A percentile compares a stretch with the other conserved stretches of the same genome.
These are phyloP conservation scores for Thermophis baileyi DNA, from an alignment of 2,113 vertebrate species.

Conservation along the genomic window DNA sequence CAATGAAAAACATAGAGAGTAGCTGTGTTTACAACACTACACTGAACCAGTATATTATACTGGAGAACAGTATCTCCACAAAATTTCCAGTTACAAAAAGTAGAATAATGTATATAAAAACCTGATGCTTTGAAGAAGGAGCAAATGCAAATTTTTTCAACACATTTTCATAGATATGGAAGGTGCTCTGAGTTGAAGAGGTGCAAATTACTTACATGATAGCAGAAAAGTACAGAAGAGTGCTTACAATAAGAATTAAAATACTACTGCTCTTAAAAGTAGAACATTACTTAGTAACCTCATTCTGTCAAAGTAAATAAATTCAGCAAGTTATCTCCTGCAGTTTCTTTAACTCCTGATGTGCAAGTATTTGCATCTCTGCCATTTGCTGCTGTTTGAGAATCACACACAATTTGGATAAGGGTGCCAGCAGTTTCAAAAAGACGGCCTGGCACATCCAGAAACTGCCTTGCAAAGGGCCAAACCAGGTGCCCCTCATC, in stretches of 20 bases:
- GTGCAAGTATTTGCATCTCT: background rate
- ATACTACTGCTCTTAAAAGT: background rate
- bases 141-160: background rate
- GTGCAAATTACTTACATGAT: background rate
- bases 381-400: fast-evolving
- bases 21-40: background rate
- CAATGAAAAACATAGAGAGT: background rate
- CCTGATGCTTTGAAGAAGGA: background rate
- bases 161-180: background rate
- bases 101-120: background rate
- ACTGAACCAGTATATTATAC: background rate
- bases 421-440: background rate
- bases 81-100: background rate
- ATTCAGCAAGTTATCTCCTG: background rate
- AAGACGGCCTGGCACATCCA: background rate
- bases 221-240: background rate
- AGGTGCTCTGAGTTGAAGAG: background rate
- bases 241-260: background rate
- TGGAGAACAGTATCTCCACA: background rate
- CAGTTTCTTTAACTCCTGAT: background rate
- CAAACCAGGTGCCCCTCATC: background rate
- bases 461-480: background rate
- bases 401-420: background rate
- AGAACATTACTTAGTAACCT: background rate
- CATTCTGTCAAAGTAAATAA: background rate